phyloP scores from a whole-genome alignment of 1,140 invertebrate genomes.

The Nebria ingens region DNA sequence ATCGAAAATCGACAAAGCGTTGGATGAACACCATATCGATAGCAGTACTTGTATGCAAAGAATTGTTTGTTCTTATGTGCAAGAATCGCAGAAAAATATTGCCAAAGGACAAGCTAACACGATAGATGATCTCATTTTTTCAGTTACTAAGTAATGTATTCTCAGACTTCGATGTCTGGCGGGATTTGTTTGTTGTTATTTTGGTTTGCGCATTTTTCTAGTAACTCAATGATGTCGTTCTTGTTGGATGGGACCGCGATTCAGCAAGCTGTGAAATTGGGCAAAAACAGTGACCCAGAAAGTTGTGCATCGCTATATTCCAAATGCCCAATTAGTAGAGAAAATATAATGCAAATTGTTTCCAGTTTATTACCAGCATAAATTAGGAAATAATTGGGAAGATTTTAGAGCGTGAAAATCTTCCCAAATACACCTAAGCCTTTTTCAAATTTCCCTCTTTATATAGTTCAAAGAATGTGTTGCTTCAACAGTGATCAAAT shows the following conservation, averaged over 20 bases:
- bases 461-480: too few species aligned
- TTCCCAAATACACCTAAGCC: too few species aligned
- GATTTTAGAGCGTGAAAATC: too few species aligned
- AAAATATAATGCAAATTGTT: constrained; percentile 49
- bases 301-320: constrained; percentile 47
- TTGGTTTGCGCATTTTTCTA: constrained; percentile 40
- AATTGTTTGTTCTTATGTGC: constrained; percentile 62
- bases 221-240: constrained; percentile 58
- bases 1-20: constrained; percentile 56
- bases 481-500: too few species aligned
- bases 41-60: constrained; percentile 68
- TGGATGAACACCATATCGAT: constrained; percentile 65
- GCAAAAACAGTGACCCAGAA: constrained; percentile 42
- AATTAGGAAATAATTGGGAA: too few species aligned
- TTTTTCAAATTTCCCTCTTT: too few species aligned
- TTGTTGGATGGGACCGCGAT: constrained; percentile 64
- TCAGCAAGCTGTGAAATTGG: constrained; percentile 60
- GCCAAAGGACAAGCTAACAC: constrained; percentile 48
- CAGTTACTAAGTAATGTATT: constrained; percentile 47
- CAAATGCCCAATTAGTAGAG: constrained; percentile 53
- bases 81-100: constrained; percentile 52
- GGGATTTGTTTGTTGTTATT: constrained; percentile 9
- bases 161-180: constrained; percentile 10
- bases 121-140: constrained; percentile 52
- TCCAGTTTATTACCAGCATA: constrained; percentile 42